These are phyloP conservation scores for Pterophyllum scalare DNA, from an alignment of 2,113 vertebrate genomes.

Conservation along the genomic window DNA sequence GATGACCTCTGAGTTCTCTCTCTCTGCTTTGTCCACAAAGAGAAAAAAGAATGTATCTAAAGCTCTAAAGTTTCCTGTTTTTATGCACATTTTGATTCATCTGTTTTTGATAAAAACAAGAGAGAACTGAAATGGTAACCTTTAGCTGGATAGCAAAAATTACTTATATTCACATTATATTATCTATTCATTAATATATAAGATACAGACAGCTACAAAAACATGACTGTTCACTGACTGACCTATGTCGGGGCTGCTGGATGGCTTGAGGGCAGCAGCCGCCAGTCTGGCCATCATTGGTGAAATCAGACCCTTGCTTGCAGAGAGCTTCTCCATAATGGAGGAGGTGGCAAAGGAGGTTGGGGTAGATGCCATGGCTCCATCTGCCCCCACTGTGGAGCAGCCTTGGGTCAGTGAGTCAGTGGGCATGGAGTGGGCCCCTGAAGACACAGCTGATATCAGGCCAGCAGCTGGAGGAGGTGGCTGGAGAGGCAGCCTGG, in stretches of 20 bases:
- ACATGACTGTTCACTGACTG: conserved; percentile 57
- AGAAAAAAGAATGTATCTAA: conserved; percentile 15
- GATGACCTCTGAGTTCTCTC: conserved; percentile 75
- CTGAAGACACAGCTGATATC: conserved; percentile 83
- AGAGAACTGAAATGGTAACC: background rate
- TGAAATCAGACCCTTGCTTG: conserved; percentile 97
- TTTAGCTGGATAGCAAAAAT: background rate
- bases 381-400: conserved; percentile 81
- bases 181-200: background rate
- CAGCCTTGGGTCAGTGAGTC: conserved; percentile 85
- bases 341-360: conserved; percentile 86
- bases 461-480: conserved; percentile 84
- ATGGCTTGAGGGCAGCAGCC: conserved; percentile 95
- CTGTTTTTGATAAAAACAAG: background rate
- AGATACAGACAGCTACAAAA: background rate
- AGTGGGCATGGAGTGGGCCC: conserved; percentile 78
- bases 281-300: conserved; percentile 99
- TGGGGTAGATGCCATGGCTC: conserved; percentile 76
- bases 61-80: background rate
- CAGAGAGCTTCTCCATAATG: conserved; percentile 98
- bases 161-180: background rate
- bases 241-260: conserved; percentile 89
- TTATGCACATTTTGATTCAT: background rate
- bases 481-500: conserved; percentile 86
- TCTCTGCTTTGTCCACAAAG: conserved; percentile 28